Evolutionary conservation across 2,888 invertebrate species (phyloP).

Genomic region (Chrysopilus asiliformis): DNA sequence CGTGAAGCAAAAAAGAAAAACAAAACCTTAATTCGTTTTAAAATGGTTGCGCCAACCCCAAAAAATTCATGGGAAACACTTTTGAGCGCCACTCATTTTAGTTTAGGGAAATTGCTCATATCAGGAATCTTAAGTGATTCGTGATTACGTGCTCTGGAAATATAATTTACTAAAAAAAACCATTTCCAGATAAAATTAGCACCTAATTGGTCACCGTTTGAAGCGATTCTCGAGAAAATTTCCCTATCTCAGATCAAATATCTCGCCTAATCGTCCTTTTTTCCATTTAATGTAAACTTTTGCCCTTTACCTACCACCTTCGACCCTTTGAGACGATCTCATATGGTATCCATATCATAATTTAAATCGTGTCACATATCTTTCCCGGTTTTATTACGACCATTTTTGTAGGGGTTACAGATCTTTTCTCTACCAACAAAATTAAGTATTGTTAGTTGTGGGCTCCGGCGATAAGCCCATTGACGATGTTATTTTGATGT

Average conservation of each 20-base stretch:
- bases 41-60: no score
- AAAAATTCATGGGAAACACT: no score
- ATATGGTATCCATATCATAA: conserved; percentile 15
- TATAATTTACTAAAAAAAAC: background rate
- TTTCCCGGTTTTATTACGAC: conserved; percentile 9
- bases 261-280: background rate
- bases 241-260: background rate
- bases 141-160: background rate
- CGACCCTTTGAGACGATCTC: conserved; percentile 6
- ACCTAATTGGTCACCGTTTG: background rate
- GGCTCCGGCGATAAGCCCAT: background rate
- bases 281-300: background rate
- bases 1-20: no score
- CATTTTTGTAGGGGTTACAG: no score
- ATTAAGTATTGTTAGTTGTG: background rate
- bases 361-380: conserved; percentile 14
- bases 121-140: no score
- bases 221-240: background rate
- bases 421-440: background rate
- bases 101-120: no score
- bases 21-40: no score
- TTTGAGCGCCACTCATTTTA: no score
- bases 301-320: background rate
- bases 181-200: conserved; percentile 1
- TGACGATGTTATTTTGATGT: background rate